Percentiles rank a stretch among this genome's conserved stretches.
phyloP scores from a whole-genome alignment of 2,113 vertebrate species.

The Embiotoca jacksoni region DNA sequence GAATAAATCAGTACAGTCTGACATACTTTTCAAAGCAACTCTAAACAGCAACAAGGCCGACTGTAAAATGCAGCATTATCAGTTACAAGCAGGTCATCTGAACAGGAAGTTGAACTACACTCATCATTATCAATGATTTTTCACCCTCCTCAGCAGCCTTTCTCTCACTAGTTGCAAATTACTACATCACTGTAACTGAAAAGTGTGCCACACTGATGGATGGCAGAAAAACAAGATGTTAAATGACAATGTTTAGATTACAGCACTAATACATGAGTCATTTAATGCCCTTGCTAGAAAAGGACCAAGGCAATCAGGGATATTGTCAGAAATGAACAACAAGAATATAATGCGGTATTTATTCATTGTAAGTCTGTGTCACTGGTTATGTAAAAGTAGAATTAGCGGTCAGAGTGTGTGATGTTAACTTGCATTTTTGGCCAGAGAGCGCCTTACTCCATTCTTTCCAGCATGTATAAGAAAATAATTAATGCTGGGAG shows the following conservation, averaged over 20 bases:
- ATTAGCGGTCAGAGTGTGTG: constrained; percentile 78
- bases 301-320: constrained; percentile 82
- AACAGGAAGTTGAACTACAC: constrained; percentile 39
- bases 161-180: constrained; percentile 62
- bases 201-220: constrained; percentile 57
- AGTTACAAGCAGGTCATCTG: constrained; percentile 27
- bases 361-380: constrained; percentile 80
- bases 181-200: constrained; percentile 51
- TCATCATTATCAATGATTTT: constrained; percentile 35
- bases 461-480: constrained; percentile 63
- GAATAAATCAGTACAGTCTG: constrained; percentile 55
- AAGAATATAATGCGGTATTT: constrained; percentile 77
- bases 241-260: constrained; percentile 65
- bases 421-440: constrained; percentile 77
- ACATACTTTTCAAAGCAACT: constrained; percentile 67
- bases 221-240: constrained; percentile 40
- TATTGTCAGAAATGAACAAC: constrained; percentile 79
- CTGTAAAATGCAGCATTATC: constrained; percentile 40
- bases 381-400: constrained; percentile 79
- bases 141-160: constrained; percentile 52
- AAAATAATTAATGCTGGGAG: constrained; percentile 64
- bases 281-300: constrained; percentile 65
- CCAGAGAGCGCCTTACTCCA: constrained; percentile 82
- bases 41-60: constrained; percentile 44
- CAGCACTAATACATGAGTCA: constrained; percentile 60